Conservation (phyloP, 2,113 vertebrate genomes). For the Myotis brandtii region DNA sequence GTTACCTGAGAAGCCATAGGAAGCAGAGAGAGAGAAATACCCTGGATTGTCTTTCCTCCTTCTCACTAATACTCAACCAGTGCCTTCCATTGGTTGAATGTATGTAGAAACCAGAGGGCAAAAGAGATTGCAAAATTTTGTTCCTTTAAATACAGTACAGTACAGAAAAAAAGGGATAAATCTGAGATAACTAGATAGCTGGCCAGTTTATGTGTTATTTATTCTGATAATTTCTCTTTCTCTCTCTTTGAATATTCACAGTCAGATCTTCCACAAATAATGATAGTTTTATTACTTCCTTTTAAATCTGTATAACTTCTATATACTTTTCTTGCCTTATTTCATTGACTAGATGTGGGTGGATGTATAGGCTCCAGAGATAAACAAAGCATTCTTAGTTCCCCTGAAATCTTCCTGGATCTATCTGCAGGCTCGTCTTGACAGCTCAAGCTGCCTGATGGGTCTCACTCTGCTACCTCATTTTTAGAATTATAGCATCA, state of each 20-base stretch:
- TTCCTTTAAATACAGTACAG: not conserved
- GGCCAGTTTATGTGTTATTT: not conserved
- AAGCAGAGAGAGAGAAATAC: not conserved
- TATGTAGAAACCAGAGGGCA: not conserved
- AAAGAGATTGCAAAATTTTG: not conserved
- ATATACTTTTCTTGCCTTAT: not conserved
- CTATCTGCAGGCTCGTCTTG: not conserved
- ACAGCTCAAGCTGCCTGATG: not conserved
- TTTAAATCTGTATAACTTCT: not conserved
- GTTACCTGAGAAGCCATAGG: not conserved
- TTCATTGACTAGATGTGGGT: not conserved
- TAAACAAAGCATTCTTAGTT: not conserved
- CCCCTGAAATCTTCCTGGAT: not conserved
- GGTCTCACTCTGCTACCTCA: not conserved
- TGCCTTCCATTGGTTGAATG: not conserved
- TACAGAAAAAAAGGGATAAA: not conserved
- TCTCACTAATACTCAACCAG: not conserved
- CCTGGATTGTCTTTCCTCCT: not conserved
- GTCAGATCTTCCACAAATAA: not conserved
- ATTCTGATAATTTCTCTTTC: conserved; percentile 21
- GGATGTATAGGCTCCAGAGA: not conserved
- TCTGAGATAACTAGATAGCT: not conserved
- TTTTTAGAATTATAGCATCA: not conserved
- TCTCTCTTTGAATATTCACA: not conserved
- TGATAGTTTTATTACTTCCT: not conserved